Evolutionary conservation across 2,797 vertebrate species (phyloP).

Genomic region (Gymnoscopelus microlampas): DNA sequence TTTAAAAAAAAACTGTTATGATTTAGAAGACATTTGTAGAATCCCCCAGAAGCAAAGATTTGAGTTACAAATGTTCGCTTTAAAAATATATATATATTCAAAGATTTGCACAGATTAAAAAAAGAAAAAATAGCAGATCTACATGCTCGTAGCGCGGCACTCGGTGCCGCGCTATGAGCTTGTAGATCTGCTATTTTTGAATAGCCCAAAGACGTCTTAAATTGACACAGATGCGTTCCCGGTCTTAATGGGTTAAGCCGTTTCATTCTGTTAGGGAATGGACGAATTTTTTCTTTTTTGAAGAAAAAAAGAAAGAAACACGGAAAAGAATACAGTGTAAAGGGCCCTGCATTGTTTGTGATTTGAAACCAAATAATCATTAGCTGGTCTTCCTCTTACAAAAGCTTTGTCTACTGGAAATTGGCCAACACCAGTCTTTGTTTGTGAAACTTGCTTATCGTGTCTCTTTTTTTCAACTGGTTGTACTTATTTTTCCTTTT

Average conservation of each 20-base stretch:
- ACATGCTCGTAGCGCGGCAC: too few relatives aligned
- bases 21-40: too few relatives aligned
- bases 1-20: too few relatives aligned
- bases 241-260: neutral
- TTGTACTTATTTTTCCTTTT: neutral
- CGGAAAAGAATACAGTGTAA: slow-evolving; percentile 41
- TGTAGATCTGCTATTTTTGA: too few relatives aligned
- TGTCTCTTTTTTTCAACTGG: neutral
- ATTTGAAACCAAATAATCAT: slow-evolving; percentile 49
- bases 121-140: too few relatives aligned
- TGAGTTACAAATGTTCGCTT: too few relatives aligned
- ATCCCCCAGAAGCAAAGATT: too few relatives aligned
- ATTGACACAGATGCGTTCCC: too few relatives aligned
- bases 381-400: neutral
- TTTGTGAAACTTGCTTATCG: slow-evolving; percentile 3
- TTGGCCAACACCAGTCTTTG: neutral
- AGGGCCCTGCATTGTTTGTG: slow-evolving; percentile 32
- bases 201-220: too few relatives aligned
- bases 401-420: slow-evolving; percentile 21
- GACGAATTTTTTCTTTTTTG: slow-evolving; percentile 35
- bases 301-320: slow-evolving; percentile 21
- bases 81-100: too few relatives aligned
- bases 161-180: too few relatives aligned
- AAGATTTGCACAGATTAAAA: too few relatives aligned
- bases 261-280: slow-evolving; percentile 49